These are phyloP conservation scores for Albula goreensis DNA, from an alignment of 2,113 vertebrate genomes.

Conservation along the genomic window DNA sequence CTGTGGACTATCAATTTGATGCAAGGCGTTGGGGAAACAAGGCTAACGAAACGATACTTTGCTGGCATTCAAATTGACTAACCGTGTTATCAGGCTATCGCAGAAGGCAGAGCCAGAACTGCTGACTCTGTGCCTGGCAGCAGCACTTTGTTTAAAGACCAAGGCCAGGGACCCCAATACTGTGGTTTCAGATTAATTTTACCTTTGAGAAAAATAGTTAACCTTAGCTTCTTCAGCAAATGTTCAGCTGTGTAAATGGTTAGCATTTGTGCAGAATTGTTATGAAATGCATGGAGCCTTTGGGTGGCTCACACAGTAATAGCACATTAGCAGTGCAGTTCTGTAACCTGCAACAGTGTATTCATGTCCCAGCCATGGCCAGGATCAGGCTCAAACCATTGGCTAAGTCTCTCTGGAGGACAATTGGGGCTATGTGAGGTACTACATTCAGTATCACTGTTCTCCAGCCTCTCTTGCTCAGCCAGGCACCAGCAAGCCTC, in stretches of 20 bases:
- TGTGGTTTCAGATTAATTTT: not conserved
- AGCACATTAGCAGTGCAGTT: too few relatives aligned
- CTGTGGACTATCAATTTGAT: not conserved
- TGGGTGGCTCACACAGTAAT: too few relatives aligned
- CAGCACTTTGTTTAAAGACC: not conserved
- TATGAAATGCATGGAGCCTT: too few relatives aligned
- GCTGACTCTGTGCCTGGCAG: not conserved
- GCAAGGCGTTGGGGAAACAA: not conserved
- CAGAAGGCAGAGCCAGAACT: not conserved
- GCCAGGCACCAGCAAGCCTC: too few relatives aligned
- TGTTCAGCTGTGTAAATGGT: not conserved
- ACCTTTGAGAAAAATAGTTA: not conserved
- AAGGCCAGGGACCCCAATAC: not conserved
- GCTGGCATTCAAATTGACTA: not conserved
- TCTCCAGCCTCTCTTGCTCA: too few relatives aligned
- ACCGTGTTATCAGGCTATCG: not conserved
- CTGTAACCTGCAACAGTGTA: too few relatives aligned
- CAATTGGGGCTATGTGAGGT: too few relatives aligned
- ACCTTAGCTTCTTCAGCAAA: not conserved
- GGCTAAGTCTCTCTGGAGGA: too few relatives aligned
- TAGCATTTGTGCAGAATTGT: not conserved
- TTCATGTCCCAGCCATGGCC: too few relatives aligned
- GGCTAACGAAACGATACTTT: not conserved
- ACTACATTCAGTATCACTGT: too few relatives aligned
- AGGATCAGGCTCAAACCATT: too few relatives aligned